Evolutionary conservation across 53 echinoderm and acorn worm genomes (phyloP).

Genomic region (Echinometra lucunter): DNA sequence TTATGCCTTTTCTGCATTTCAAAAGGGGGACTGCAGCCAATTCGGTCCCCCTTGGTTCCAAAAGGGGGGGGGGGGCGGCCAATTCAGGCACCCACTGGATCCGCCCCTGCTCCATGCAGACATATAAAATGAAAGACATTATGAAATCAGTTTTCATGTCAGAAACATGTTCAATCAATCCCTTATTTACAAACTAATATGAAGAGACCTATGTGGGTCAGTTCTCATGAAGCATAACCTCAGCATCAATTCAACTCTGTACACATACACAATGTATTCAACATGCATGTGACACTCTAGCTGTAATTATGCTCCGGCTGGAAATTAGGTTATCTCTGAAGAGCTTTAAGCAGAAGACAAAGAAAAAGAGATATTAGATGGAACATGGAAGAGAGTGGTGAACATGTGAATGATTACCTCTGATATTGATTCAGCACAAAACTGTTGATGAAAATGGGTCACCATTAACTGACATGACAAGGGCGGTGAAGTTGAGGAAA

Average conservation of each 20-base stretch:
- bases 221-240: background rate
- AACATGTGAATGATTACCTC: background rate
- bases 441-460: slow-evolving; percentile 55
- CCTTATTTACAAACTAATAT: background rate
- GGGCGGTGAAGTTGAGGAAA: background rate
- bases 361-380: background rate
- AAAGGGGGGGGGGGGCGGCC: too few relatives aligned
- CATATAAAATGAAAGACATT: background rate
- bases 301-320: background rate
- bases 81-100: too few relatives aligned
- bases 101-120: too few relatives aligned
- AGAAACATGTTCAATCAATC: background rate
- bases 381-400: background rate
- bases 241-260: background rate
- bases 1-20: too few relatives aligned
- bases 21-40: too few relatives aligned
- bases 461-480: slow-evolving; percentile 11
- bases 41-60: too few relatives aligned
- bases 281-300: background rate
- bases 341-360: background rate
- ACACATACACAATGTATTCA: background rate
- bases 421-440: slow-evolving; percentile 9
- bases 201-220: background rate
- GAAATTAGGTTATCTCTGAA: slow-evolving; percentile 1
- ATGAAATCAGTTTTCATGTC: background rate